Conservation (phyloP, 2,888 invertebrate genomes). For the Acanthosoma haemorrhoidale region DNA sequence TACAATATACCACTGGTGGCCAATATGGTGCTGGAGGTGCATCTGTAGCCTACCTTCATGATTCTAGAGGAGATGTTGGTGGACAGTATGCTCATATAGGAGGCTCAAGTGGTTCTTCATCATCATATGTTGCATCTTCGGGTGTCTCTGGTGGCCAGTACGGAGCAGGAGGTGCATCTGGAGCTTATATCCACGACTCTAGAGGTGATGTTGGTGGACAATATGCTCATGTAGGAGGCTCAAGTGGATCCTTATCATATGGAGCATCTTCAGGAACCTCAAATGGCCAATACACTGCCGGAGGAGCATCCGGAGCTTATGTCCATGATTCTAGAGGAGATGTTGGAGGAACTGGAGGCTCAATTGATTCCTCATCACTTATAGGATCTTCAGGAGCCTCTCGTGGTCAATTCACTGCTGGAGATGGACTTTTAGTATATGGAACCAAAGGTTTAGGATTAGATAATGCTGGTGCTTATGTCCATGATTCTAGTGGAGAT, state of each 20-base stretch:
- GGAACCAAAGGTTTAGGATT: background rate
- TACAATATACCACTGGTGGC: constrained; percentile 23
- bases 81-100: constrained; percentile 7
- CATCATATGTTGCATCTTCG: background rate
- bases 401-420: background rate
- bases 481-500: background rate
- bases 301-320: constrained; percentile 34
- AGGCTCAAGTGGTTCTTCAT: background rate
- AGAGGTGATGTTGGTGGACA: constrained; percentile 35
- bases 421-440: background rate
- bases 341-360: constrained; percentile 37
- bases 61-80: constrained; percentile 20
- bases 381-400: constrained; percentile 16
- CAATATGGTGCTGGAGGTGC: background rate
- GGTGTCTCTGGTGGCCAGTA: constrained; percentile 30
- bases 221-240: constrained; percentile 27
- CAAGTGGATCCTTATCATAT: background rate
- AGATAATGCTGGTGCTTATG: background rate
- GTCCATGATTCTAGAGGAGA: constrained; percentile 38
- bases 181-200: constrained; percentile 35
- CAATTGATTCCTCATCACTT: constrained; percentile 28
- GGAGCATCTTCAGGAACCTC: background rate
- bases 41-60: constrained; percentile 30
- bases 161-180: background rate
- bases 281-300: background rate